Percentiles rank a stretch among this genome's conserved stretches.
Conservation (phyloP, 2,113 vertebrate genomes). For the Siphamia tubifer region DNA sequence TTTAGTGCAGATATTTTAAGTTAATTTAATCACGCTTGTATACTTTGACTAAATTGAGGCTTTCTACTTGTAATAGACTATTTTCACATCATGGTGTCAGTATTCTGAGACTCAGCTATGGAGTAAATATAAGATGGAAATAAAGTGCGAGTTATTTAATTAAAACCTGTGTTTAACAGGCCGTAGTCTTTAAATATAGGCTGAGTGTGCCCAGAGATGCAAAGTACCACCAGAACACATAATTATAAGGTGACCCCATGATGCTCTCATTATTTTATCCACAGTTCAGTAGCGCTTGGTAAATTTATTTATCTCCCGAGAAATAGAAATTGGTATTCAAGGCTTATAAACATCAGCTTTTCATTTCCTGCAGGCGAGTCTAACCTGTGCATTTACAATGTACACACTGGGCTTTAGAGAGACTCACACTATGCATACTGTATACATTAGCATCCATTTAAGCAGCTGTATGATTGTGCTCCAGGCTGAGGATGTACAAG, state of each 20-base stretch:
- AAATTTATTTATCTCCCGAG: conserved; percentile 49
- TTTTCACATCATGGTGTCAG: too few species aligned
- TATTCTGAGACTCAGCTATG: not conserved
- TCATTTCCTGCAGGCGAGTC: conserved; percentile 50
- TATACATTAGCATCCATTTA: conserved; percentile 65
- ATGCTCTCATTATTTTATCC: conserved; percentile 42
- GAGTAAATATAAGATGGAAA: conserved; percentile 4
- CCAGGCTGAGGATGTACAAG: conserved; percentile 31
- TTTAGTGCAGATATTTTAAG: too few species aligned
- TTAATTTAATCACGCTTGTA: too few species aligned
- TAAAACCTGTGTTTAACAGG: not conserved
- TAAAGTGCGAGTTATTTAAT: not conserved
- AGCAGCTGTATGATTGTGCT: conserved; percentile 41
- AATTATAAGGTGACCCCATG: conserved; percentile 35
- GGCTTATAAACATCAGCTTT: conserved; percentile 38
- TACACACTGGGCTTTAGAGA: conserved; percentile 30
- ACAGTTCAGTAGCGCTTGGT: conserved; percentile 14
- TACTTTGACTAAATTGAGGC: too few species aligned
- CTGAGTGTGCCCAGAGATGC: not conserved
- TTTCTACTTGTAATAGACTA: too few species aligned
- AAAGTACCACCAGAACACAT: conserved; percentile 19
- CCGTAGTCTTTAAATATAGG: conserved; percentile 25
- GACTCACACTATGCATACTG: conserved; percentile 36
- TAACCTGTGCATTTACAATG: conserved; percentile 61
- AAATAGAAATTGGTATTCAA: conserved; percentile 48